These are phyloP conservation scores for Ciconia boyciana DNA, from an alignment of 2,113 vertebrate genomes.

Conservation along the genomic window DNA sequence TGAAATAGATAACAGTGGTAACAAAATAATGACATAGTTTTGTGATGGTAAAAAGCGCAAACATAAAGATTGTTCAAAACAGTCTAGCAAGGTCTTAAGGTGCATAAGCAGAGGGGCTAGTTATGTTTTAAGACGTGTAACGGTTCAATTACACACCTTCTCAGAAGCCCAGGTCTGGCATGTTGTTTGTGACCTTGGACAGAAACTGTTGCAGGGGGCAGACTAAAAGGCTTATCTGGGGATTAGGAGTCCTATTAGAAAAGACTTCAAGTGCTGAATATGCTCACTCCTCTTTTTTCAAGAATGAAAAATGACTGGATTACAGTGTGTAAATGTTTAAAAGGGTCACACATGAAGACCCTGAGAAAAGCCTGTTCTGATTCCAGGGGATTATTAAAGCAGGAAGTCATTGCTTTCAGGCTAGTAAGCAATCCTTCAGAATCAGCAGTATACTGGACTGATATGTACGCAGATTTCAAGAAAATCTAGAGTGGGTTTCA, in stretches of 20 bases:
- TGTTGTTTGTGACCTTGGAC: neutral
- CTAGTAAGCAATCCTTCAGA: neutral
- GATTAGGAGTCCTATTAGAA: conserved; percentile 20
- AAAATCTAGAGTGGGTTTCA: neutral
- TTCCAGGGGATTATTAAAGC: conserved; percentile 17
- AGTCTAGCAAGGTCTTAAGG: neutral
- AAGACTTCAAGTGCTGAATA: conserved; percentile 8
- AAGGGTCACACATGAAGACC: neutral
- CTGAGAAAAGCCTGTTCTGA: neutral
- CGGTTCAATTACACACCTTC: neutral
- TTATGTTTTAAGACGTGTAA: neutral
- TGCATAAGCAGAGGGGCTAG: neutral
- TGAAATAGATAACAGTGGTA: neutral
- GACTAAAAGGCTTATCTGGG: neutral
- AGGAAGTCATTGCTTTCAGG: neutral
- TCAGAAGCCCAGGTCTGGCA: neutral
- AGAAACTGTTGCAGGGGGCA: neutral
- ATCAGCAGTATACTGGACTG: neutral
- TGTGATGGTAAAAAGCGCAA: neutral
- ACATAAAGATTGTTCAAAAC: neutral
- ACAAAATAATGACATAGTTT: neutral
- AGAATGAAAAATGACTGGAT: neutral
- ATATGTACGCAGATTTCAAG: neutral
- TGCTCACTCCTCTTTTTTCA: neutral
- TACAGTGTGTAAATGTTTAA: neutral